Evolutionary conservation across 2,888 invertebrate genomes (phyloP), one percentile per base, ranked within the genome.

Genomic region (Drosophila robusta): DNA sequence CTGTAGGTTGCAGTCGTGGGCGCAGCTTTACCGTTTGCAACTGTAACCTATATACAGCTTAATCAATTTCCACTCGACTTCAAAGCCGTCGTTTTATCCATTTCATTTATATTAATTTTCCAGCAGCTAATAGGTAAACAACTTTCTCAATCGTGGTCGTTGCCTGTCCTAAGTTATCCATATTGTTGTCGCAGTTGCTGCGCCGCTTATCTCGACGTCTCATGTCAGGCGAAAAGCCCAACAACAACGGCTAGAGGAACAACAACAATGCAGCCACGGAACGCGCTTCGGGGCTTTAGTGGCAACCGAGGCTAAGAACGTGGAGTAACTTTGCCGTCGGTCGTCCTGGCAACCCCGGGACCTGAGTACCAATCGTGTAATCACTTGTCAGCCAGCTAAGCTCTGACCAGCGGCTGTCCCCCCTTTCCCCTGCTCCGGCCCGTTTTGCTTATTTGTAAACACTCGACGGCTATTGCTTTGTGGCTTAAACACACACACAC

Each of bases 391-490:
- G 56, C 56, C 58, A 64, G 73, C 70, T 79, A 85, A 87, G 82
- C 82, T 79, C 74, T 79, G 65, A 41, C 56, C 78, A 64, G 51
- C 46, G 38, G 49, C 54, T 34, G 14, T 29, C 69, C 34, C 9
- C 51, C 18, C 12, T 39, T 9, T 32, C 26, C 11, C 9, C 24
- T 22, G 14, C 32, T 12, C 45, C 45, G 54, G 47, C 18, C 26
- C 29, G 63, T 62, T 74, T 71, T 74, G 74, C 56, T 86, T 88
- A 86, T 86, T 88, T 83, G 89, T 86, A 82, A 86, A 88, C 87
- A 82, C 68, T 88, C 72, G 49, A 49, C 73, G 61, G 75, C 57
- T 78, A 66, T 70, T 71, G 78, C 72, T 64, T 66, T 60, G 58
- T 51, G 49, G 67, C 52, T 44, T 29, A 46, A 34, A 55, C 36